Percentiles rank a stretch among this genome's conserved stretches.
Conservation (phyloP, 2,888 invertebrate genomes). For the Cyrtodaria siliqua region DNA sequence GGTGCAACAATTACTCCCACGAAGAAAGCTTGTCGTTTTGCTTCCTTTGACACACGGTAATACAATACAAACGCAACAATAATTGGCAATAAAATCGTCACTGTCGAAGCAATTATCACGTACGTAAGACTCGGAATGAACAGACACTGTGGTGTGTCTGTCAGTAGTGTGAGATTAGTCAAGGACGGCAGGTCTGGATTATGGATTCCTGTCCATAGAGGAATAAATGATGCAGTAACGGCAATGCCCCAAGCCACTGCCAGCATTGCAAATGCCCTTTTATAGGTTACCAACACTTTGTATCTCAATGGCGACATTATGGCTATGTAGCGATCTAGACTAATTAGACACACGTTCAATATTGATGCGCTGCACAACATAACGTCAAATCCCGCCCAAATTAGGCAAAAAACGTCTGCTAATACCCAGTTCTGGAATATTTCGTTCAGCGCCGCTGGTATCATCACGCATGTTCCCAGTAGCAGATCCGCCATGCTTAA, state of each 20-base stretch:
- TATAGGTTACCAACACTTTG: constrained; percentile 74
- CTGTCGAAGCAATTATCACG: constrained; percentile 72
- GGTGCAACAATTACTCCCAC: constrained; percentile 75
- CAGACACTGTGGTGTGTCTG: constrained; percentile 73
- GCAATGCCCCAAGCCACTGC: constrained; percentile 73
- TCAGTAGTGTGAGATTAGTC: constrained; percentile 74
- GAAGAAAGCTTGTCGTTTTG: constrained; percentile 77
- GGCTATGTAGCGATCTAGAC: too few relatives aligned
- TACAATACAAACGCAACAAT: too few relatives aligned
- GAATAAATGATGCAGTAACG: constrained; percentile 77
- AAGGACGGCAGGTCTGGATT: constrained; percentile 71
- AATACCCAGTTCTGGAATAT: too few relatives aligned
- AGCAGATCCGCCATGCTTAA: too few relatives aligned
- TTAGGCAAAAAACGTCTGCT: too few relatives aligned
- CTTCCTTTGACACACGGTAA: constrained; percentile 79
- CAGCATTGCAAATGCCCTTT: constrained; percentile 68
- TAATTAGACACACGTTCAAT: too few relatives aligned
- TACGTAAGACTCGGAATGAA: too few relatives aligned
- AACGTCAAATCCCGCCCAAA: too few relatives aligned
- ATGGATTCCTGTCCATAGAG: constrained; percentile 78
- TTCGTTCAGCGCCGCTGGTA: too few relatives aligned
- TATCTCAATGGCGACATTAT: too few relatives aligned
- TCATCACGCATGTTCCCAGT: too few relatives aligned
- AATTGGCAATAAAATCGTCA: constrained; percentile 78
- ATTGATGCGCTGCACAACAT: too few relatives aligned